Evolutionary conservation across 2,113 vertebrate genomes (phyloP).

Genomic region (Coturnix japonica): DNA sequence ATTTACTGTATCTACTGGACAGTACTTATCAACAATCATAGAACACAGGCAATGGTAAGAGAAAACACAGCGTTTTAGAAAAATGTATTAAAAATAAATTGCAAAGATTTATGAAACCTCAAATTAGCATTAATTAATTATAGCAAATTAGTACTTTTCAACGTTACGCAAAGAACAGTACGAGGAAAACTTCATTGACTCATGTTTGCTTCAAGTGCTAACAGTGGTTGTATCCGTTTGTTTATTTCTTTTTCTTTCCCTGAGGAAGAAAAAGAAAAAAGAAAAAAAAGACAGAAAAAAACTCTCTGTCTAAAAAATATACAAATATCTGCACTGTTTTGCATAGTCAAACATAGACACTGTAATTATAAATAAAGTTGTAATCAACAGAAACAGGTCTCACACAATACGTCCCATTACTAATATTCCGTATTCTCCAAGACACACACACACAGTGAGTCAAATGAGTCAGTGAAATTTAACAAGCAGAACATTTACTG

Average conservation of each 20-base stretch:
- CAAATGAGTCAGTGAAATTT: not conserved
- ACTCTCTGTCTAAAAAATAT: not conserved
- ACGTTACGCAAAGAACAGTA: not conserved
- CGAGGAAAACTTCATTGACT: not conserved
- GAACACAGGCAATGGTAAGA: not conserved
- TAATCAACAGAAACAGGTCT: not conserved
- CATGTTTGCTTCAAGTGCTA: not conserved
- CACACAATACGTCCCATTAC: not conserved
- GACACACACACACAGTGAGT: not conserved
- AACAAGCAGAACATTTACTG: not conserved
- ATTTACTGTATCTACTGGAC: not conserved
- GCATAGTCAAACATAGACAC: not conserved
- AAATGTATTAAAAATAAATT: not conserved
- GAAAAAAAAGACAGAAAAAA: not conserved
- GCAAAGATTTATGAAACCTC: not conserved
- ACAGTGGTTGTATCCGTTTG: not conserved
- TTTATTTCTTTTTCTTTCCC: not conserved
- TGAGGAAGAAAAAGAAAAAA: not conserved
- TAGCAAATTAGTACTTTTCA: not conserved
- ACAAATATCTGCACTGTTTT: not conserved
- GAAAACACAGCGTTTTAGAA: not conserved
- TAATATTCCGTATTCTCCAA: not conserved
- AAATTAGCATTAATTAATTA: not conserved
- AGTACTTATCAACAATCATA: not conserved
- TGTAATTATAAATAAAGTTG: not conserved